Base-by-base conservation (phyloP, 2,888 invertebrate species). In the Drosophila gaucha region DNA sequence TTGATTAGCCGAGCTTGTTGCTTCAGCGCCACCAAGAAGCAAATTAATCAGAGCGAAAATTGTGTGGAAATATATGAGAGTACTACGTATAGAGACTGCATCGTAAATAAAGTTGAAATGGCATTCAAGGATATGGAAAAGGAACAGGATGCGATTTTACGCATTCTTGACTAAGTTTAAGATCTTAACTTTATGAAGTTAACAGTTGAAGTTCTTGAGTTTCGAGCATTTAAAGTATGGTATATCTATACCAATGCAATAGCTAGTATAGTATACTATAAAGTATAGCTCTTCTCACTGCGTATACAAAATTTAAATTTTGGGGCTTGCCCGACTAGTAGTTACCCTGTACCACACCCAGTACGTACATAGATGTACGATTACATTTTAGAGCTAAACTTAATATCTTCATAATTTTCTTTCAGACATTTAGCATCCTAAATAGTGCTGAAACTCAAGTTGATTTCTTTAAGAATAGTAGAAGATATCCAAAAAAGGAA, bases 1-100 rank as follows among this genome's bases (percentile, higher is more conserved):
- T 51, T 51, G 38, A 51, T 39, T 20, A 30, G 33, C 47, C 6
- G 41, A 16, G 46, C 10, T 31, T 41, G 41, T 41, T 41, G 41
- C 44, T 44, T 28, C 28, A 44, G 16, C 28, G 44, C 16, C 6
- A 28, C 28, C 26, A 44, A 16, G 16, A 44, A 44, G 26, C 44
- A 44, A 44, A 44, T 44, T 44, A 44, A 44, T 44, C 44, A 44
- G 26, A 18, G 16, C 26, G 28, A 28, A 28, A 44, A 44, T 28
- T 10, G 12, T 28, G 26, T 16, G 44, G 12, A 41, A 41, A 24
- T 41, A 14, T 24, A 38, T 38, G 20, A n/a, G n/a, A n/a, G n/a
- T n/a, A n/a, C n/a, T n/a, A n/a, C n/a, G n/a, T n/a, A n/a, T n/a
- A n/a, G n/a, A n/a, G n/a, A n/a, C n/a, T n/a, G n/a, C n/a, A n/a